Base-by-base conservation (phyloP, 2,888 invertebrate genomes). In the Dione juno region DNA sequence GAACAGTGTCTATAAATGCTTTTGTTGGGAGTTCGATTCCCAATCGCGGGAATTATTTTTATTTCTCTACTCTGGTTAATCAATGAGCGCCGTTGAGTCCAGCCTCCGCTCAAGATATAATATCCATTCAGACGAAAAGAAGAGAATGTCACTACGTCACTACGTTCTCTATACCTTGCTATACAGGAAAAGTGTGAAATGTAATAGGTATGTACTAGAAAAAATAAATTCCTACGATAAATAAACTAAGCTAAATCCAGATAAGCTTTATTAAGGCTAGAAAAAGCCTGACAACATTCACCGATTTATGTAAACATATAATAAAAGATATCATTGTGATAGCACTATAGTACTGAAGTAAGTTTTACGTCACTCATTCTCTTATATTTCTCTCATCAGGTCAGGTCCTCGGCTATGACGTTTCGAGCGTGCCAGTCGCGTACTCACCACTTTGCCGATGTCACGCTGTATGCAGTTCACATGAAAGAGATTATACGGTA, bases 251-350 rank as follows among this genome's bases (percentile, higher is more conserved):
- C 14, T 52, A 53, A 28, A 11, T 1, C 61, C 14, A 5, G 13
- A 61, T 45, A n/a, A 28, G 45, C 45, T 35, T 45, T 14, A 35
- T 61, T 61, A 61, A 45, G 28, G 28, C 45, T 45, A 45, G 43
- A 45, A 45, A 52, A 52, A 52, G 52, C 28, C 52, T 50, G 16
- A 11, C 52, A 52, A 52, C 52, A 14, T 53, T 21, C 21, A 28
- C 52, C 52, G 21, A 13, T 53, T 53, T 53, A 50, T 50, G 16
- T 19, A 50, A 40, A 8, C 40, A 9, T 40, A 40, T 40, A 40
- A 40, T 9, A 40, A 3, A 40, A 40, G 8, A 40, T 10, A 50
- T 50, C 16, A 50, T 50, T 19, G 50, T 50, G 50, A 19, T 50
- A 50, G 11, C 11, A 50, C 50, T 19, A 16, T 19, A 50, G 11